A percentile compares a stretch with the other conserved stretches of the same genome.
Evolutionary conservation across 2,797 vertebrate genomes (phyloP).

Genomic region (Ctenopoma kingsleyae): DNA sequence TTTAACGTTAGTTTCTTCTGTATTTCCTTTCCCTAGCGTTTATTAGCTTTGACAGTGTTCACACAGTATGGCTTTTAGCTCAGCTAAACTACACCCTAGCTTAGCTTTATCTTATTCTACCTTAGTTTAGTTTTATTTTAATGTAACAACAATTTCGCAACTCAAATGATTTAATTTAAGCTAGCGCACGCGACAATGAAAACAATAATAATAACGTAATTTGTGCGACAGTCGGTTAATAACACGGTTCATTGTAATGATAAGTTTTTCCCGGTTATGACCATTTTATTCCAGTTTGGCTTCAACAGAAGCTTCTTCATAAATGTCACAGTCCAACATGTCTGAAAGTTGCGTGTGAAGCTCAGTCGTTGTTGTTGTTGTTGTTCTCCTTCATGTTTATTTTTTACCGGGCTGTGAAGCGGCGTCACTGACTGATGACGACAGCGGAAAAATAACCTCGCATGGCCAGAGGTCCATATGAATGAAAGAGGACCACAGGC

Average conservation of each 20-base stretch:
- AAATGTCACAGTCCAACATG: too few species aligned
- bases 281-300: too few species aligned
- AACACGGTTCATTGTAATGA: too few species aligned
- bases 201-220: background rate
- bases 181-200: too few species aligned
- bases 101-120: background rate
- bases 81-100: background rate
- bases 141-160: background rate
- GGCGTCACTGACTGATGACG: background rate
- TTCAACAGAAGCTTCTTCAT: too few species aligned
- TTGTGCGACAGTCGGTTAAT: background rate
- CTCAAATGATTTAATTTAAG: background rate
- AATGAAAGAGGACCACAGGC: background rate
- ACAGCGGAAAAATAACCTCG: background rate
- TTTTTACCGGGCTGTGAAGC: background rate
- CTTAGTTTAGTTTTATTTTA: background rate
- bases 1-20: too few species aligned
- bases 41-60: too few species aligned
- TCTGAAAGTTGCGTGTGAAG: too few species aligned
- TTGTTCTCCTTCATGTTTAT: background rate
- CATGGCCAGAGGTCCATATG: background rate
- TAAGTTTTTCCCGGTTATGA: too few species aligned
- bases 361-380: too few species aligned
- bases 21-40: too few species aligned
- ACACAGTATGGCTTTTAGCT: background rate